Conservation (phyloP, 2,797 vertebrate genomes). For the Etheostoma perlongum region DNA sequence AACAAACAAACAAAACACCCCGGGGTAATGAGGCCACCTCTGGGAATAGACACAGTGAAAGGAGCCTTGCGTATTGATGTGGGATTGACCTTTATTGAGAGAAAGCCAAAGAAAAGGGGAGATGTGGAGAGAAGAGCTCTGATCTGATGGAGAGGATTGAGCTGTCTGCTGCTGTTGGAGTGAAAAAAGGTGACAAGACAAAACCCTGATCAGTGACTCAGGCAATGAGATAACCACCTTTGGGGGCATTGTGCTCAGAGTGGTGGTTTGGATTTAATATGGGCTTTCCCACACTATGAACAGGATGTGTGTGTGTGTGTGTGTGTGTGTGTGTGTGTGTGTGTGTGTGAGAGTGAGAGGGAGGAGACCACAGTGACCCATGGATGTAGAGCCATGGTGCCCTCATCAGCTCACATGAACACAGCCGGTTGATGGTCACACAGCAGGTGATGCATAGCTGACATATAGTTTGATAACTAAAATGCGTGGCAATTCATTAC, state of each 20-base stretch:
- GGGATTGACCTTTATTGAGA: conserved; percentile 77
- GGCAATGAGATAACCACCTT: conserved; percentile 69
- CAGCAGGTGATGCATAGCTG: neutral
- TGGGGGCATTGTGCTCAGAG: conserved; percentile 59
- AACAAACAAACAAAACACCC: conserved; percentile 85
- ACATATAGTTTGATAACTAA: neutral
- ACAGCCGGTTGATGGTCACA: conserved; percentile 11
- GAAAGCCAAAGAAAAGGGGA: conserved; percentile 51
- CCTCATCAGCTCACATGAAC: conserved; percentile 52
- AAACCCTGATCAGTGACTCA: conserved; percentile 73
- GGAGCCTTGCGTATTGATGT: conserved; percentile 77
- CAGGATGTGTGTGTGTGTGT: conserved; percentile 19
- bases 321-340: conserved; percentile 1
- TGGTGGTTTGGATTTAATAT: conserved; percentile 48
- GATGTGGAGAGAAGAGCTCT: conserved; percentile 65
- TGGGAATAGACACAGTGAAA: conserved; percentile 75
- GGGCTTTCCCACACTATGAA: conserved; percentile 75
- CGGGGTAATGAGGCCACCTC: conserved; percentile 79
- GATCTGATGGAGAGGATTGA: conserved; percentile 81
- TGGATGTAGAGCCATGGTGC: neutral
- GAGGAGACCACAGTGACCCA: conserved; percentile 44
- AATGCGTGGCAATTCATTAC: neutral
- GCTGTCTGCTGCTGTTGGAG: conserved; percentile 57
- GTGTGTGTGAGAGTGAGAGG: neutral
- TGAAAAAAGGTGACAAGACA: conserved; percentile 72